Evolutionary conservation across 2,888 invertebrate species (phyloP).

Genomic region (Elaeidobius kamerunicus): DNA sequence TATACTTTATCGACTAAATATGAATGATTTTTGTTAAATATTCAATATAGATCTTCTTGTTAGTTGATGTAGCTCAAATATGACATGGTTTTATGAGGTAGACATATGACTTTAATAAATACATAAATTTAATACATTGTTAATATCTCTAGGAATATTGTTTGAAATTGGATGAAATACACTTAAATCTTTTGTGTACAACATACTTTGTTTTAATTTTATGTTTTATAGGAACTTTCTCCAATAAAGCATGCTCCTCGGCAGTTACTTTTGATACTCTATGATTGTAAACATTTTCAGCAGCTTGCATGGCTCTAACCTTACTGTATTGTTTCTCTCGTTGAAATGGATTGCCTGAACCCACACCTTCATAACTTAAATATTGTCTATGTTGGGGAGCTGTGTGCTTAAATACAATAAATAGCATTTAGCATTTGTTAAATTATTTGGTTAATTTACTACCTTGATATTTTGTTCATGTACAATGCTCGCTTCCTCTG

Average conservation of each 20-base stretch:
- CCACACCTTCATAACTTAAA: conserved; percentile 74
- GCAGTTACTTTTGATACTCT: conserved; percentile 58
- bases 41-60: too few relatives aligned
- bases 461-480: conserved; percentile 65
- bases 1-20: too few relatives aligned
- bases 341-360: conserved; percentile 74
- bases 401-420: conserved; percentile 61
- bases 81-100: too few relatives aligned
- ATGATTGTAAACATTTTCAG: conserved; percentile 61
- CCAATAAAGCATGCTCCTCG: conserved; percentile 63
- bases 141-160: too few relatives aligned
- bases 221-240: conserved; percentile 58
- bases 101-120: too few relatives aligned
- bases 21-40: too few relatives aligned
- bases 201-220: conserved; percentile 71
- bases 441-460: conserved; percentile 27
- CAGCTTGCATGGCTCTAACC: conserved; percentile 64
- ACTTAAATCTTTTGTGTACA: background rate
- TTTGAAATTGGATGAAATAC: background rate
- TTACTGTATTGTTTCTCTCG: conserved; percentile 75
- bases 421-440: background rate
- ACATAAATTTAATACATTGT: too few relatives aligned
- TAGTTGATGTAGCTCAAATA: too few relatives aligned
- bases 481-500: conserved; percentile 48
- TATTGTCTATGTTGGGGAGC: conserved; percentile 88